Evolutionary conservation across 1,140 invertebrate genomes (phyloP).

Genomic region (Lucilia cuprina): DNA sequence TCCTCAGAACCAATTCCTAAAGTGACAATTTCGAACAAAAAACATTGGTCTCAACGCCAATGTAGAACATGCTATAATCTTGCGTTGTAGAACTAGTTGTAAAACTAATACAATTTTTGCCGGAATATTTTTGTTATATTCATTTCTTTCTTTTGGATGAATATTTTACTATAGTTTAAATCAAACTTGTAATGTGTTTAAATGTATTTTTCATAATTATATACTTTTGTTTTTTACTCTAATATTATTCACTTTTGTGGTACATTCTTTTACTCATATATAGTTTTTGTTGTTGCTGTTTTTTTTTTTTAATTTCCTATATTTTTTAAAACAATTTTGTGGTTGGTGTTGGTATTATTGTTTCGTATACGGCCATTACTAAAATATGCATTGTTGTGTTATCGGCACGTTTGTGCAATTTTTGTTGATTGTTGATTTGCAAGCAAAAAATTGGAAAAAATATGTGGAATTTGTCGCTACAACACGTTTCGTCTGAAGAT

Average conservation of each 20-base stretch:
- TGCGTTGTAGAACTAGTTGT: too few relatives aligned
- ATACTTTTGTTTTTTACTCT: neutral
- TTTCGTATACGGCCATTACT: constrained; percentile 10
- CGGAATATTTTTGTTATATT: too few relatives aligned
- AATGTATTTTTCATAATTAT: neutral
- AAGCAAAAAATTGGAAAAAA: neutral
- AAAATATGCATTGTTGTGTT: constrained; percentile 34
- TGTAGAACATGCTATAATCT: too few relatives aligned
- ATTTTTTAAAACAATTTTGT: neutral
- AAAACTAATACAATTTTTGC: too few relatives aligned
- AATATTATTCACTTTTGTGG: neutral
- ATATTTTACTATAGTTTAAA: too few relatives aligned
- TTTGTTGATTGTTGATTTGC: constrained; percentile 17
- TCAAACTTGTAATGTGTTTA: too few relatives aligned
- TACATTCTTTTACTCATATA: neutral
- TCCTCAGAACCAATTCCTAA: too few relatives aligned
- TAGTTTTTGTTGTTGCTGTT: neutral
- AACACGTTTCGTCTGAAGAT: constrained; percentile 32
- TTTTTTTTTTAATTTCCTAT: constrained; percentile 27
- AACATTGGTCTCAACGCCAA: too few relatives aligned
- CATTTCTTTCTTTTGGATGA: too few relatives aligned
- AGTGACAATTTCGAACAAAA: too few relatives aligned
- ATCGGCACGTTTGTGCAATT: constrained; percentile 37
- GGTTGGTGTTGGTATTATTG: neutral
- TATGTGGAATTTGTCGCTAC: constrained; percentile 31